Conservation (phyloP, 1,140 invertebrate genomes). For the Xylocopa sonorina region DNA sequence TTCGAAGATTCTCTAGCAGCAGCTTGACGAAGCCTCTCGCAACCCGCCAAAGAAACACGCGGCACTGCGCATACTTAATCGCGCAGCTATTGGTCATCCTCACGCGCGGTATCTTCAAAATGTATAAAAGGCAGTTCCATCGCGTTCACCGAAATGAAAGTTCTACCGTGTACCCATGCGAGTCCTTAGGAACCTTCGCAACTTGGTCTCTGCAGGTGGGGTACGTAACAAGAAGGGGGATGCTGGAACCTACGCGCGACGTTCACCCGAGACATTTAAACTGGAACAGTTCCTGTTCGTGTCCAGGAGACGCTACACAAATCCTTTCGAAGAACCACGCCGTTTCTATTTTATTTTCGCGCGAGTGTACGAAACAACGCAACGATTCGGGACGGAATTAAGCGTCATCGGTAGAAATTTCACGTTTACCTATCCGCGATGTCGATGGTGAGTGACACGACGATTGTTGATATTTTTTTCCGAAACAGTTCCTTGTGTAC, state of each 20-base stretch:
- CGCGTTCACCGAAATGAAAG: slow-evolving; percentile 64
- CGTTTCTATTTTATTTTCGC: background rate
- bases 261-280: slow-evolving; percentile 73
- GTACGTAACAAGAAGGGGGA: slow-evolving; percentile 69
- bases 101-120: slow-evolving; percentile 32
- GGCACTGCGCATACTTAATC: background rate
- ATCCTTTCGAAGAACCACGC: slow-evolving; percentile 6
- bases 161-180: slow-evolving; percentile 51
- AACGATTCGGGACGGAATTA: background rate
- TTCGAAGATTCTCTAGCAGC: background rate
- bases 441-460: slow-evolving; percentile 52
- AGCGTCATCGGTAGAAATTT: background rate
- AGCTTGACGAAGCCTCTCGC: background rate
- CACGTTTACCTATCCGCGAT: background rate
- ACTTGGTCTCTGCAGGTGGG: slow-evolving; percentile 65
- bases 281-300: slow-evolving; percentile 73
- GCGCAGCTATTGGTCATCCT: slow-evolving; percentile 10
- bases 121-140: slow-evolving; percentile 11
- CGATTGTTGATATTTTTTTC: background rate
- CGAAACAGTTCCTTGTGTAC: background rate
- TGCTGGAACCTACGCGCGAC: slow-evolving; percentile 68
- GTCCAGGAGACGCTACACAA: slow-evolving; percentile 46
- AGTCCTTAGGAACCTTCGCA: slow-evolving; percentile 52
- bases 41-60: background rate
- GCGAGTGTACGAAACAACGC: background rate